These are phyloP conservation scores for Strongylocentrotus purpuratus DNA, from an alignment of 35 echinoderm and acorn worm genomes.

Conservation along the genomic window DNA sequence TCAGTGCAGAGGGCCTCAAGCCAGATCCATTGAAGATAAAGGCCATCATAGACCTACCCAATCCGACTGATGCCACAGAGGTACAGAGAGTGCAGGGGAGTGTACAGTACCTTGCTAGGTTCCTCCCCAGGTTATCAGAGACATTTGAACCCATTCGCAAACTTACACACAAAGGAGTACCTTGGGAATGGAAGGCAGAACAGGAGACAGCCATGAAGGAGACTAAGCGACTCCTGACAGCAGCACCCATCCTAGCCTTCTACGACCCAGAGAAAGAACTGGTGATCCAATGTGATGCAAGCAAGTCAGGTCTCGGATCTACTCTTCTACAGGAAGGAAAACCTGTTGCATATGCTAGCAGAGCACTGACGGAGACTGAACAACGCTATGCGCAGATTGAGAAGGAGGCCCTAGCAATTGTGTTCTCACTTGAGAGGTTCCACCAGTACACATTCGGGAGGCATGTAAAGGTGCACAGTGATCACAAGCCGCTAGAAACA, in stretches of 20 bases:
- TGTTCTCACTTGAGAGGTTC: conserved; percentile 58
- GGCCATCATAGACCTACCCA: conserved; percentile 49
- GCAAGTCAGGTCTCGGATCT: conserved; percentile 60
- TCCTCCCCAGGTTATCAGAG: conserved; percentile 51
- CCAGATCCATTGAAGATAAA: conserved; percentile 51
- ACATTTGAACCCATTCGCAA: conserved; percentile 41
- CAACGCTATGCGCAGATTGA: conserved; percentile 59
- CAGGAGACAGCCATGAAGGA: conserved; percentile 37
- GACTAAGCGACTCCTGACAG: conserved; percentile 28
- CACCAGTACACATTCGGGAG: conserved; percentile 72
- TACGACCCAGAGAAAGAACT: conserved; percentile 51
- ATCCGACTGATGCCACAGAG: conserved; percentile 42
- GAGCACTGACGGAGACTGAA: conserved; percentile 71
- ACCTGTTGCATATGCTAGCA: conserved; percentile 62
- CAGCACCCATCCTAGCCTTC: conserved; percentile 42
- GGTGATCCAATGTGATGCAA: conserved; percentile 58
- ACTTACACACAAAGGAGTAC: not conserved
- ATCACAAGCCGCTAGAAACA: conserved; percentile 71
- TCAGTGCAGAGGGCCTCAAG: conserved; percentile 48
- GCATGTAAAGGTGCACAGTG: conserved; percentile 50
- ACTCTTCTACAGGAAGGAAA: conserved; percentile 64
- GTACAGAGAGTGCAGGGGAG: conserved; percentile 42
- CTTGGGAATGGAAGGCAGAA: conserved; percentile 16
- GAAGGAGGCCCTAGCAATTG: conserved; percentile 65
- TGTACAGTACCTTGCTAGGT: conserved; percentile 60